A percentile compares a stretch with the other conserved stretches of the same genome.
These are phyloP conservation scores for Norana najaformis DNA, from an alignment of 2,888 invertebrate genomes.

Conservation along the genomic window DNA sequence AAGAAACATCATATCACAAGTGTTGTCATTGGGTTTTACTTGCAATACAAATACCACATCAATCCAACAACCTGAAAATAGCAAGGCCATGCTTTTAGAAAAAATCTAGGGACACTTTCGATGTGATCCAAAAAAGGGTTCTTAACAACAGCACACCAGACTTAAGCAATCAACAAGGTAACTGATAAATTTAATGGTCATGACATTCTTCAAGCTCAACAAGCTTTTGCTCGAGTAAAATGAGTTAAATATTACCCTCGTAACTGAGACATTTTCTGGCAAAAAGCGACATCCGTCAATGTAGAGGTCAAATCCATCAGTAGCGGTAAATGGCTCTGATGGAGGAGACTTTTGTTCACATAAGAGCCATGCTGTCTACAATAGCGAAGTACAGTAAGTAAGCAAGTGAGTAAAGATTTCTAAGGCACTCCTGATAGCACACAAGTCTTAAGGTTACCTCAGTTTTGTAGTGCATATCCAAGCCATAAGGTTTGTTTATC, in stretches of 20 bases:
- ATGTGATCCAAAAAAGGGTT: too few species aligned
- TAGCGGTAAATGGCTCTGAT: constrained; percentile 53
- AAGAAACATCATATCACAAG: too few species aligned
- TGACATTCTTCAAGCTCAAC: constrained; percentile 17
- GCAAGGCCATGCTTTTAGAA: too few species aligned
- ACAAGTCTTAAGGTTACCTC: background rate
- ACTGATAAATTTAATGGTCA: too few species aligned
- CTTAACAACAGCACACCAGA: too few species aligned
- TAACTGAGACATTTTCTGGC: constrained; percentile 50
- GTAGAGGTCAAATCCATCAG: constrained; percentile 61
- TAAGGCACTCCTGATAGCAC: background rate
- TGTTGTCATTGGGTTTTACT: too few species aligned
- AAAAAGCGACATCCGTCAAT: constrained; percentile 57
- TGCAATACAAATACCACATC: too few species aligned
- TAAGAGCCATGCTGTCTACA: constrained; percentile 31
- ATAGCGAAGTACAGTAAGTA: constrained; percentile 9
- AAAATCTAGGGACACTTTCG: too few species aligned
- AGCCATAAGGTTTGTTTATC: background rate
- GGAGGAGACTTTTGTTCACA: constrained; percentile 47
- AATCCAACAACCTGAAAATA: too few species aligned
- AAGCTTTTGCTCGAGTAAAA: background rate
- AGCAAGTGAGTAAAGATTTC: background rate
- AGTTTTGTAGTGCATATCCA: background rate
- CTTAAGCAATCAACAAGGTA: too few species aligned
- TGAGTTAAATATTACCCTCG: background rate